These are phyloP conservation scores for Anthophora plumipes DNA, from an alignment of 2,888 invertebrate species.

Conservation along the genomic window DNA sequence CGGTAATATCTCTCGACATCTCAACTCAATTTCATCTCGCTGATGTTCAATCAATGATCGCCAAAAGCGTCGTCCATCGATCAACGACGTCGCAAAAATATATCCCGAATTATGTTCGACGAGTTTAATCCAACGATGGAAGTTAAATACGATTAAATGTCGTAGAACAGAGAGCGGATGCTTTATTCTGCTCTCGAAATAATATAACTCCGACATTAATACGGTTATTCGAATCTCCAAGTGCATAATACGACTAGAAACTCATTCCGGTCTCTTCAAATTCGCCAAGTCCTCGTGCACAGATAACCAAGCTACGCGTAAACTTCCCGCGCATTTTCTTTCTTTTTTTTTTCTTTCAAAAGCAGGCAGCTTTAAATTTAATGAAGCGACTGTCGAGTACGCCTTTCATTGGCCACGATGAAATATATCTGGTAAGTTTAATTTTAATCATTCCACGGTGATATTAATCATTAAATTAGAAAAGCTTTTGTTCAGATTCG, in stretches of 20 bases:
- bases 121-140: constrained; percentile 38
- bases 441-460: background rate
- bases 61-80: background rate
- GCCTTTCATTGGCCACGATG: background rate
- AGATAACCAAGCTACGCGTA: constrained; percentile 48
- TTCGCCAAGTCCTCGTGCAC: constrained; percentile 49
- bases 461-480: too few species aligned
- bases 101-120: constrained; percentile 7
- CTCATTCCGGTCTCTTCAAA: constrained; percentile 62
- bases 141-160: constrained; percentile 56
- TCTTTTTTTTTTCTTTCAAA: background rate
- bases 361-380: constrained; percentile 1
- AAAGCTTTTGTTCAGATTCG: too few species aligned
- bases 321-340: constrained; percentile 45
- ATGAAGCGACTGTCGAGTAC: constrained; percentile 1
- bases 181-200: constrained; percentile 51
- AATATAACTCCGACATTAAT: constrained; percentile 55
- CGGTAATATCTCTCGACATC: too few species aligned
- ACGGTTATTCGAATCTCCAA: constrained; percentile 55
- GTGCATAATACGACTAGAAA: constrained; percentile 63
- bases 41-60: too few species aligned
- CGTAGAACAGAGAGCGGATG: constrained; percentile 19
- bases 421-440: background rate
- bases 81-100: background rate
- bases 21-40: too few species aligned